Conservation (phyloP, 2,113 vertebrate species). For the Desmodus rotundus region DNA sequence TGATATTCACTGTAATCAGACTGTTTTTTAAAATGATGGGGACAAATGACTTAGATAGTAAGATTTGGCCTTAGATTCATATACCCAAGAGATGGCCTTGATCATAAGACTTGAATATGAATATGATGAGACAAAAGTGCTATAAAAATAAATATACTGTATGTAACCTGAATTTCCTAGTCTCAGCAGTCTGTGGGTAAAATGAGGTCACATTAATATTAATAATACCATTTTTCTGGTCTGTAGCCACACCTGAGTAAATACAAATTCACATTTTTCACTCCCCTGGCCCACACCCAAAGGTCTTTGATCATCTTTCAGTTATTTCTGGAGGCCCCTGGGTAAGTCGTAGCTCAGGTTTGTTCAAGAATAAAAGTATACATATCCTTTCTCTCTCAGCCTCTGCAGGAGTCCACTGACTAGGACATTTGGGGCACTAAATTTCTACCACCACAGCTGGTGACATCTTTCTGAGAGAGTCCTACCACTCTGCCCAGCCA, state of each 20-base stretch:
- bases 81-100: background rate
- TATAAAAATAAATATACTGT: slow-evolving; percentile 37
- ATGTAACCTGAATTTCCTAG: slow-evolving; percentile 18
- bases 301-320: slow-evolving; percentile 24
- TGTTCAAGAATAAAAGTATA: slow-evolving; percentile 12
- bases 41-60: background rate
- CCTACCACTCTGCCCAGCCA: background rate
- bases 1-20: background rate
- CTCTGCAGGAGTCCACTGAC: background rate
- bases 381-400: background rate
- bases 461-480: background rate
- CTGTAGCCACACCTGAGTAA: slow-evolving; percentile 3
- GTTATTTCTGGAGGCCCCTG: slow-evolving; percentile 4
- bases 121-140: background rate
- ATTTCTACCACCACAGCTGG: background rate
- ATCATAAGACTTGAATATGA: slow-evolving; percentile 16
- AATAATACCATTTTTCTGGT: slow-evolving; percentile 26
- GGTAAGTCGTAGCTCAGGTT: background rate
- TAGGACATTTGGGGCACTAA: background rate
- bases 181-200: slow-evolving; percentile 53
- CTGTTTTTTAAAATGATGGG: background rate
- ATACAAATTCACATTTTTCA: slow-evolving; percentile 5
- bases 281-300: background rate
- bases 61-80: background rate
- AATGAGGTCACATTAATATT: slow-evolving; percentile 63